Conservation (phyloP, 2,797 vertebrate genomes). For the Podarcis lilfordi region DNA sequence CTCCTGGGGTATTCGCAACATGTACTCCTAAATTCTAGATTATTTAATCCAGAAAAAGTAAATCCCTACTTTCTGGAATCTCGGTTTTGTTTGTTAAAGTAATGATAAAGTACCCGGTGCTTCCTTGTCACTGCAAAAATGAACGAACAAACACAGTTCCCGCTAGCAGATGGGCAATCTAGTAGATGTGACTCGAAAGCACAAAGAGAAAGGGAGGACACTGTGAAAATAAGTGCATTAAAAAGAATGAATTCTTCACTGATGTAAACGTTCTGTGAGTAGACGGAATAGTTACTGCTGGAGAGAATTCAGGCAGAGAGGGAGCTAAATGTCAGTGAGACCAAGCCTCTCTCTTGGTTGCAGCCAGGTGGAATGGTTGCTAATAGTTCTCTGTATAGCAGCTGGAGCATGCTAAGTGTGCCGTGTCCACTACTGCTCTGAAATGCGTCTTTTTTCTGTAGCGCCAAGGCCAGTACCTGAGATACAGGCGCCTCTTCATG, state of each 20-base stretch:
- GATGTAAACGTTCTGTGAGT: not conserved
- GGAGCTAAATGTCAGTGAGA: not conserved
- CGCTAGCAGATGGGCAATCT: not conserved
- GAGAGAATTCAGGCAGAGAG: too few relatives aligned
- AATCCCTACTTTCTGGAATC: too few relatives aligned
- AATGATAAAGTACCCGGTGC: too few relatives aligned
- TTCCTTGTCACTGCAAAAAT: not conserved
- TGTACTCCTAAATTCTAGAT: not conserved
- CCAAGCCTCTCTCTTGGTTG: not conserved
- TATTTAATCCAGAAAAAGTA: too few relatives aligned
- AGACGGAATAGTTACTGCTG: not conserved
- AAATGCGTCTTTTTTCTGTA: slow-evolving; percentile 58
- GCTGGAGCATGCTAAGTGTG: not conserved
- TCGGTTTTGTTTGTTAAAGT: too few relatives aligned
- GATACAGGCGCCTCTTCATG: slow-evolving; percentile 87
- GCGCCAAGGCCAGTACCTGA: slow-evolving; percentile 86
- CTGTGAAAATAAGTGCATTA: not conserved
- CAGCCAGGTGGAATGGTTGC: too few relatives aligned
- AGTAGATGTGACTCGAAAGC: not conserved
- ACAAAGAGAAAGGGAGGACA: not conserved
- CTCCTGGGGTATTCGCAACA: not conserved
- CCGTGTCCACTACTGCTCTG: not conserved
- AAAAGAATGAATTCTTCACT: not conserved
- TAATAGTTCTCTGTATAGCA: not conserved
- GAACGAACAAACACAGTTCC: not conserved